Evolutionary conservation across 1,140 invertebrate genomes (phyloP), one percentile per base, ranked within the genome.

Genomic region (Drosophila eugracilis): DNA sequence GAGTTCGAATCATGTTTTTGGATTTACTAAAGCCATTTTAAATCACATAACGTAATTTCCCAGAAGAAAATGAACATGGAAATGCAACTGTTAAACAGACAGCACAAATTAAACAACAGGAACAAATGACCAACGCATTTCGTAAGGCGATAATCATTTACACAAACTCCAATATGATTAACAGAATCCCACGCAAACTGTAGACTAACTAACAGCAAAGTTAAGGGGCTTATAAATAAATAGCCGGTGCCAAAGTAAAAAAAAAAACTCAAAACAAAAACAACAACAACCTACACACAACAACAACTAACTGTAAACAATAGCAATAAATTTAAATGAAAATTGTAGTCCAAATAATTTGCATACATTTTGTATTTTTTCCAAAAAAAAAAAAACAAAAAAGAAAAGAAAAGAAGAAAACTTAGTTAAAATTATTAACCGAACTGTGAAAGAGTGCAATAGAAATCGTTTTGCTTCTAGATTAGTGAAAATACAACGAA

Each of bases 141-240:
- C 54, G 24, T 42, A 75, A 71, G 65, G 75, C 78, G 78, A 88
- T 88, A 86, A 88, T 86, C 83, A 86, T 78, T 83, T 86, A 88
- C 83, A 47, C 57, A 45, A 62, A 41, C 70, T 41, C 30, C 36
- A 52, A 37, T 14, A 36, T 26, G 24, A 50, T 41, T 12, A 34
- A 34, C 26, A 67, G 53, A 66, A 54, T 53, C 58, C 58, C 45
- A 75, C 59, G 34, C 72, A 65, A 74, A 72, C 39, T 34, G 45
- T 62, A 49, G 66, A 73, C 47, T 53, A 47, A 59, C 45, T 72
- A 47, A 72, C 24, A 28, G 34, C 4, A 41, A 57, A 36, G 55
- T 60, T 62, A 26, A 62, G 47, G 47, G 28, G 32, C 36, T 71
- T 32, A 14, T 70, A 34, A 24, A 34, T 10, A 5, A 14, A n/a